Conservation (phyloP, 1,140 invertebrate species). For the Drosophila teissieri region DNA sequence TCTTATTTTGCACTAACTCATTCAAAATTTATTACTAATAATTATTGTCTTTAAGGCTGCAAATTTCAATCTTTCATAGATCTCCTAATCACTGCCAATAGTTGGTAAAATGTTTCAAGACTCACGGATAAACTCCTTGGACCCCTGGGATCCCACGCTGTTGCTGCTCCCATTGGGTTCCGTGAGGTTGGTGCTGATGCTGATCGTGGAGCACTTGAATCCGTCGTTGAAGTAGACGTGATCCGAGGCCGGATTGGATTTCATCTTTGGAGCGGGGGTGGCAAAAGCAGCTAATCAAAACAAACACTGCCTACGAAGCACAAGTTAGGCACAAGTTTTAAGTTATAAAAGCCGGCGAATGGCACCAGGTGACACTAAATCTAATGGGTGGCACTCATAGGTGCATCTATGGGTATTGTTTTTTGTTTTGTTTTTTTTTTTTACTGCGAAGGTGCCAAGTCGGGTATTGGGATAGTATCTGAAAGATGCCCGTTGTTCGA, state of each 20-base stretch:
- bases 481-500: constrained; percentile 13
- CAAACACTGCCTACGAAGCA: constrained; percentile 16
- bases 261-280: constrained; percentile 50
- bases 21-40: too few species aligned
- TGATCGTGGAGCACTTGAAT: constrained; percentile 78
- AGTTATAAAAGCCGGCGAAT: background rate
- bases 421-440: background rate
- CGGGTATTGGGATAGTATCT: constrained; percentile 12
- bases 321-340: constrained; percentile 7
- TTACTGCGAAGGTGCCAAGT: background rate
- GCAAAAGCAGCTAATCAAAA: background rate
- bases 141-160: constrained; percentile 60
- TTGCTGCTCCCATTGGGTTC: constrained; percentile 51
- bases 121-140: constrained; percentile 81
- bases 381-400: constrained; percentile 5
- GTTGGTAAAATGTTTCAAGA: background rate
- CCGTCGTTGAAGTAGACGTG: constrained; percentile 81
- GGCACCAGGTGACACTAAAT: constrained; percentile 13
- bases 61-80: too few species aligned
- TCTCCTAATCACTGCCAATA: background rate
- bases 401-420: constrained; percentile 2
- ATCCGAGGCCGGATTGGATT: constrained; percentile 72
- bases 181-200: constrained; percentile 62
- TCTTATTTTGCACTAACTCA: too few species aligned
- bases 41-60: too few species aligned